These are phyloP conservation scores for Coptotermes formosanus DNA, from an alignment of 1,140 invertebrate genomes.

Conservation along the genomic window DNA sequence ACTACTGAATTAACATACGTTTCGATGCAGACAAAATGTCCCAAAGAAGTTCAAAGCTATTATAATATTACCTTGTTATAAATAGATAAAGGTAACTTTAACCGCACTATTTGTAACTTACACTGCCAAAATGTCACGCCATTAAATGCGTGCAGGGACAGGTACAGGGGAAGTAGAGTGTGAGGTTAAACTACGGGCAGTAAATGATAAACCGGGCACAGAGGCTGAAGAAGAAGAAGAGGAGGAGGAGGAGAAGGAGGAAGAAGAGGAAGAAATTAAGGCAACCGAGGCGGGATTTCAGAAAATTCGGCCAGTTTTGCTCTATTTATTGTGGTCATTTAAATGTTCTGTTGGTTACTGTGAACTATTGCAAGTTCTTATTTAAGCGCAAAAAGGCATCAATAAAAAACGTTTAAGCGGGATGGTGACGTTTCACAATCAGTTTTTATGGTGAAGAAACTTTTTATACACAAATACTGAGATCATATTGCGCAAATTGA, in stretches of 20 bases:
- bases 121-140: background rate
- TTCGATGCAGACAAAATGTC: background rate
- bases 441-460: background rate
- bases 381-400: background rate
- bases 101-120: background rate
- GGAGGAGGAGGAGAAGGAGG: too few relatives aligned
- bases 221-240: background rate
- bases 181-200: background rate
- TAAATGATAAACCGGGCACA: background rate
- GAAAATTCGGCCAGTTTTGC: background rate
- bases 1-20: background rate
- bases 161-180: background rate
- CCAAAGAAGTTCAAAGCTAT: background rate
- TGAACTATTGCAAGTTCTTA: background rate
- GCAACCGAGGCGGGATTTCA: background rate
- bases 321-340: background rate
- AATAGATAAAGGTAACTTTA: slow-evolving; percentile 20
- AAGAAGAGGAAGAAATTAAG: background rate
- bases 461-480: background rate
- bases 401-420: background rate
- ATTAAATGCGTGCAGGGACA: background rate
- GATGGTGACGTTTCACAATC: background rate
- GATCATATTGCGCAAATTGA: too few relatives aligned
- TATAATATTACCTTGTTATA: slow-evolving; percentile 21
- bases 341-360: background rate